A percentile compares a stretch with the other conserved stretches of the same genome.
Evolutionary conservation across 2,888 invertebrate genomes (phyloP).

Genomic region (Creontiades dilutus): DNA sequence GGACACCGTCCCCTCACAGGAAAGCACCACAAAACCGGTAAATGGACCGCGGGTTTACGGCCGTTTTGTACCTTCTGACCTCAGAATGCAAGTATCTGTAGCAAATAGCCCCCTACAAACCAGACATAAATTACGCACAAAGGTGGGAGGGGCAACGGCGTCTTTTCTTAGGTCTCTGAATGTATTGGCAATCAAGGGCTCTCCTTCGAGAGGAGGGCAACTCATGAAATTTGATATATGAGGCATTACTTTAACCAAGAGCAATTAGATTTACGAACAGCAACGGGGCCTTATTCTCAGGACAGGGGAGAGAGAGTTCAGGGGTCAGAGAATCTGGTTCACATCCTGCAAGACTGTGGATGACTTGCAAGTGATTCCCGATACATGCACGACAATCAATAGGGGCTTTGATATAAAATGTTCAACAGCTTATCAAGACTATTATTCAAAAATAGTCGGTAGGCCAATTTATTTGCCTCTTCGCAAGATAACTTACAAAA

Average conservation of each 20-base stretch:
- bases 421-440: too few species aligned
- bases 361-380: not conserved
- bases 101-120: conserved; percentile 39
- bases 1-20: not conserved
- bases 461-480: too few species aligned
- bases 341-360: not conserved
- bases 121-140: conserved; percentile 46
- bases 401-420: too few species aligned
- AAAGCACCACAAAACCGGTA: not conserved
- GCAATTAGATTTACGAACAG: conserved; percentile 64
- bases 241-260: conserved; percentile 68
- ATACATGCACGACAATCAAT: too few species aligned
- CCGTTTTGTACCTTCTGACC: conserved; percentile 55
- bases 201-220: not conserved
- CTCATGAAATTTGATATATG: conserved; percentile 64
- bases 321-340: not conserved
- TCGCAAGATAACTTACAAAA: too few species aligned
- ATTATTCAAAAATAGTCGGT: too few species aligned
- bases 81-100: conserved; percentile 54
- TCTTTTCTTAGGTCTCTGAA: conserved; percentile 48
- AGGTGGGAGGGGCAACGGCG: conserved; percentile 50
- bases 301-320: not conserved
- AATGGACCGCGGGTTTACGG: conserved; percentile 46
- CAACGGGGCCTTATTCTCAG: not conserved
- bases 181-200: conserved; percentile 70